Percentiles rank a stretch among this genome's conserved stretches.
These are phyloP conservation scores for Cottoperca gobio DNA, from an alignment of 2,797 vertebrate genomes.

Conservation along the genomic window DNA sequence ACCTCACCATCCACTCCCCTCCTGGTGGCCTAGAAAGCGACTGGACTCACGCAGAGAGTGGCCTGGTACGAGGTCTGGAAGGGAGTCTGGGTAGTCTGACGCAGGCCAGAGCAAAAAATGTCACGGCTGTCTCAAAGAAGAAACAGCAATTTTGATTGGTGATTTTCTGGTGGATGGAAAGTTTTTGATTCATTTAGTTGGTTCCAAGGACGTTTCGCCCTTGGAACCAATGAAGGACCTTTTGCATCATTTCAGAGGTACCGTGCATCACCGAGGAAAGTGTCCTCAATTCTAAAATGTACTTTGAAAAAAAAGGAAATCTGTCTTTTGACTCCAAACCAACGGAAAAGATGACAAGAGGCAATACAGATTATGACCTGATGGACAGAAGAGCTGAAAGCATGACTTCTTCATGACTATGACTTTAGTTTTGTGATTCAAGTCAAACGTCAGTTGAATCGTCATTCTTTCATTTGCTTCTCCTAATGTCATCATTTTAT, in stretches of 20 bases:
- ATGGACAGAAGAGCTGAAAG: background rate
- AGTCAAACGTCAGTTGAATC: background rate
- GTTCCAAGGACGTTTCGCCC: conserved; percentile 16
- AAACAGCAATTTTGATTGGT: conserved; percentile 1
- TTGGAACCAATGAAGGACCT: conserved; percentile 6
- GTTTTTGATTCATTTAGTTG: conserved; percentile 10
- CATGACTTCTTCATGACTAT: too few species aligned
- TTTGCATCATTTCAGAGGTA: conserved; percentile 27
- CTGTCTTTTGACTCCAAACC: background rate
- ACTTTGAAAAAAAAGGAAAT: background rate
- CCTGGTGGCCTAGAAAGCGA: conserved; percentile 77
- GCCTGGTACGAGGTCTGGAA: conserved; percentile 31
- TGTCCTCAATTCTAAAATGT: background rate
- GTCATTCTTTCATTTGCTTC: background rate
- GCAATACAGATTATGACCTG: background rate
- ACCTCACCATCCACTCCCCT: conserved; percentile 63
- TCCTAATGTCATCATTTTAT: background rate
- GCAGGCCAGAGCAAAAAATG: conserved; percentile 41
- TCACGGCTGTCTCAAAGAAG: conserved; percentile 30
- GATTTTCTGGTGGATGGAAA: conserved; percentile 21
- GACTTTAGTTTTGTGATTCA: background rate
- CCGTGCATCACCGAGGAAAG: background rate
- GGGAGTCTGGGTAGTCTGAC: conserved; percentile 44
- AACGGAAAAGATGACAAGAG: background rate
- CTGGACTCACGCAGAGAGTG: conserved; percentile 52